Conservation (phyloP, 2,888 invertebrate species). For the Lathronympha strigana region DNA sequence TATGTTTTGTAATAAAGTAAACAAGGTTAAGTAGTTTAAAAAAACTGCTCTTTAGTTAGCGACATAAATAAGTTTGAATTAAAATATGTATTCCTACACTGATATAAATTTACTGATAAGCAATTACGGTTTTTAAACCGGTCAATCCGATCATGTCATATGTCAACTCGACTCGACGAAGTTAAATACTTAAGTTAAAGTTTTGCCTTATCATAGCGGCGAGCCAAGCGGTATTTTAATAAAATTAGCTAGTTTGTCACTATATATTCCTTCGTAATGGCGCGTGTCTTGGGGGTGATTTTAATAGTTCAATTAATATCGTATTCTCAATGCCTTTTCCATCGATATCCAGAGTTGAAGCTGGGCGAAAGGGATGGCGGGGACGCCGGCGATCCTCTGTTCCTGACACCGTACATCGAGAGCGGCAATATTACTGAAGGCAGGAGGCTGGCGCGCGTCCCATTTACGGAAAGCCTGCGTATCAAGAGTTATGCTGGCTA, state of each 20-base stretch:
- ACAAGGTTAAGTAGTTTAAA: no score
- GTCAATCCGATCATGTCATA: no score
- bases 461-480: slow-evolving; percentile 83
- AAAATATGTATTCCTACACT: no score
- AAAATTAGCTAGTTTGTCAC: background rate
- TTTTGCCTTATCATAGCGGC: slow-evolving; percentile 16
- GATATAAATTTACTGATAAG: no score
- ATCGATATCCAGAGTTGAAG: slow-evolving; percentile 67
- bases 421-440: slow-evolving; percentile 88
- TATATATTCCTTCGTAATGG: slow-evolving; percentile 53
- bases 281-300: slow-evolving; percentile 50
- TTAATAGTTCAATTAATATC: slow-evolving; percentile 55
- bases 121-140: no score
- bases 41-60: no score
- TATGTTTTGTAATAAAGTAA: no score
- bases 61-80: no score
- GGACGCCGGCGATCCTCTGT: slow-evolving; percentile 85
- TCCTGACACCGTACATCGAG: slow-evolving; percentile 90
- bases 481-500: slow-evolving; percentile 91
- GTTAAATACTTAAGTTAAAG: no score
- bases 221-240: slow-evolving; percentile 4
- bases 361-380: slow-evolving; percentile 62
- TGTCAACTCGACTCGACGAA: slow-evolving; percentile 1
- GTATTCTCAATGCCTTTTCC: slow-evolving; percentile 59
- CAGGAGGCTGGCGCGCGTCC: slow-evolving; percentile 80